phyloP scores from a whole-genome alignment of 2,888 invertebrate species.

The Caenorhabditis wallacei region DNA sequence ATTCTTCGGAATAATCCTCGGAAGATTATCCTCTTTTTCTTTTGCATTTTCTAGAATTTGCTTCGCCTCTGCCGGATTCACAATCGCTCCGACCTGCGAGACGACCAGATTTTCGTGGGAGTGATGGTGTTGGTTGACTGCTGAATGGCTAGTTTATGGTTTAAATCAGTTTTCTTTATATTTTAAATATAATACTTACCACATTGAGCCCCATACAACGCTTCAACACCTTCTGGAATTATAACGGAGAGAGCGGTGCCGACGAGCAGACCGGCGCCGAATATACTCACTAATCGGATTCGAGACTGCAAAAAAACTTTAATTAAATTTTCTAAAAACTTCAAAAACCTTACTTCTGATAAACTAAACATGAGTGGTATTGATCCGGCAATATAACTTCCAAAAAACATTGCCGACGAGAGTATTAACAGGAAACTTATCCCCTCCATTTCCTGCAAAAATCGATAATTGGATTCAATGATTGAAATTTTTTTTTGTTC shows the following conservation, averaged over 20 bases:
- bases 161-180: not conserved
- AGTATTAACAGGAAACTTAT: slow-evolving; percentile 64
- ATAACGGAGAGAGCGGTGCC: slow-evolving; percentile 98
- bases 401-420: slow-evolving; percentile 90
- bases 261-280: slow-evolving; percentile 96
- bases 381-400: slow-evolving; percentile 95
- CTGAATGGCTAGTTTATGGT: not conserved
- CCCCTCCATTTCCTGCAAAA: slow-evolving; percentile 64
- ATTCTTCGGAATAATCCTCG: slow-evolving; percentile 74
- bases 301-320: slow-evolving; percentile 89
- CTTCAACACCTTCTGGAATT: slow-evolving; percentile 97
- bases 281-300: slow-evolving; percentile 93
- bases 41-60: slow-evolving; percentile 68
- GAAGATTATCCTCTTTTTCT: slow-evolving; percentile 63
- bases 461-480: slow-evolving; percentile 1
- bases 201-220: slow-evolving; percentile 80
- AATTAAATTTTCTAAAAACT: not conserved
- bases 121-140: slow-evolving; percentile 19
- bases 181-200: slow-evolving; percentile 42
- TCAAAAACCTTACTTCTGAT: slow-evolving; percentile 89
- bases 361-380: slow-evolving; percentile 95
- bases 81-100: slow-evolving; percentile 42
- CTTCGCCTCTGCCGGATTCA: slow-evolving; percentile 70
- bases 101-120: slow-evolving; percentile 24
- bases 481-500: not conserved